A percentile compares a stretch with the other conserved stretches of the same genome.
Conservation (phyloP, 2,113 vertebrate species). For the Pseudorasbora parva region DNA sequence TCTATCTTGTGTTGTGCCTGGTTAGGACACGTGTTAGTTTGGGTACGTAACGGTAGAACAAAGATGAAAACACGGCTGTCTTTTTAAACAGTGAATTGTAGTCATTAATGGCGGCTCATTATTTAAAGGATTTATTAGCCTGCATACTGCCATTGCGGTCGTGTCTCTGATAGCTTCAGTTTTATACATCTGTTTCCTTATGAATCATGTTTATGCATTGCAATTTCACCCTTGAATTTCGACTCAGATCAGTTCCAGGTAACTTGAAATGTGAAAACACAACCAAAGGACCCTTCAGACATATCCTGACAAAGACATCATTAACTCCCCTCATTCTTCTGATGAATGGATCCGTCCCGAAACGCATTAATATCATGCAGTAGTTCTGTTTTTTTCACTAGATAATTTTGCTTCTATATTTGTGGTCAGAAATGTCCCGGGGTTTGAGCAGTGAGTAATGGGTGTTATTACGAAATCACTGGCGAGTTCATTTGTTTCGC, state of each 20-base stretch:
- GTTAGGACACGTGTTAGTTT: not conserved
- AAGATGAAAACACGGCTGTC: slow-evolving; percentile 18
- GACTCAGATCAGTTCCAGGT: not conserved
- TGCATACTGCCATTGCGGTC: not conserved
- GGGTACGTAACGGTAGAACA: not conserved
- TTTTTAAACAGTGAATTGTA: slow-evolving; percentile 10
- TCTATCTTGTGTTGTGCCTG: not conserved
- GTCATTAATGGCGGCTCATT: not conserved
- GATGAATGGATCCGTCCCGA: slow-evolving; percentile 38
- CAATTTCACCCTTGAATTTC: not conserved
- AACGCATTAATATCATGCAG: slow-evolving; percentile 42
- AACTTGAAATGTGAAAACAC: not conserved
- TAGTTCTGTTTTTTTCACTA: slow-evolving; percentile 25
- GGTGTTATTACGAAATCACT: slow-evolving; percentile 40
- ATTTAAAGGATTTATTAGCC: slow-evolving; percentile 8
- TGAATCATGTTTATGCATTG: not conserved
- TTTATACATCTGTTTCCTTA: not conserved
- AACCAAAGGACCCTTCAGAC: not conserved
- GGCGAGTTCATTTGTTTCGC: slow-evolving; percentile 34
- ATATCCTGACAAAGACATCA: slow-evolving; percentile 32
- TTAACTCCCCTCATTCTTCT: slow-evolving; percentile 28
- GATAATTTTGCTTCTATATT: slow-evolving; percentile 47
- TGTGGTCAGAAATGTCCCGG: slow-evolving; percentile 37
- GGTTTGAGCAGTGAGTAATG: slow-evolving; percentile 44
- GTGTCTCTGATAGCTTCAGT: not conserved